Evolutionary conservation across 1,140 invertebrate species (phyloP), one percentile per base, ranked within the genome.

Genomic region (Phymorhynchus buccinoides): DNA sequence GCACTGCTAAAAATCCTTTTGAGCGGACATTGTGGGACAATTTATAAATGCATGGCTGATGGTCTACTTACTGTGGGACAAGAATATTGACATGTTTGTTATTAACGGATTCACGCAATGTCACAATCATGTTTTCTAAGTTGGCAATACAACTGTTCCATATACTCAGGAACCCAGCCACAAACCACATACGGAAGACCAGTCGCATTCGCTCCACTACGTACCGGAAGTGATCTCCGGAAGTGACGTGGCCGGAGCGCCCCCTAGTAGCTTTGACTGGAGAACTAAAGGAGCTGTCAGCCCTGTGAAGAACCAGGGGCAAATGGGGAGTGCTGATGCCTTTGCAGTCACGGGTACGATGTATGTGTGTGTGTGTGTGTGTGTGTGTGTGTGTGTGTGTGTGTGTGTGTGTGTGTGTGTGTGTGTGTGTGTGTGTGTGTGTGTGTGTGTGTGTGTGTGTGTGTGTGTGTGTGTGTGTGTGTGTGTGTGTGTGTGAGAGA

Each of bases 251-350:
- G 32, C 30, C 0, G 71, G n/a, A 32, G 30, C n/a, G 30, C 27
- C 79, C 14, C 88, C 89, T 22, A 35, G 71, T 27, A 84, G 78
- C 30, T 88, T 88, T 80, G 88, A 89, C 68, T 90, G 89, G 89
- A 73, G 88, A 44, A 87, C 56, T 35, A 87, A 88, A 56, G 89
- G 89, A 18, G 87, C 84, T 22, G 84, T 90, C 7, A 52, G 80
- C n/a, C 84, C 86, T 32, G 89, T 90, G 4, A 44, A 78, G 75
- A 87, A 88, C 79, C 88, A 90, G 71, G 89, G 89, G 7, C 66
- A 66, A 14, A 83, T 88, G 37, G 89, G 89, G 27, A 77, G 62
- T 35, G 62, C 80, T 1, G 71, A 73, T 30, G 80, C 88, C 22
- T 62, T 86, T 18, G 89, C 79, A 22, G 84, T 82, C 7, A 62